These are phyloP conservation scores for Poecile atricapillus DNA, from an alignment of 2,113 vertebrate species.

Conservation along the genomic window DNA sequence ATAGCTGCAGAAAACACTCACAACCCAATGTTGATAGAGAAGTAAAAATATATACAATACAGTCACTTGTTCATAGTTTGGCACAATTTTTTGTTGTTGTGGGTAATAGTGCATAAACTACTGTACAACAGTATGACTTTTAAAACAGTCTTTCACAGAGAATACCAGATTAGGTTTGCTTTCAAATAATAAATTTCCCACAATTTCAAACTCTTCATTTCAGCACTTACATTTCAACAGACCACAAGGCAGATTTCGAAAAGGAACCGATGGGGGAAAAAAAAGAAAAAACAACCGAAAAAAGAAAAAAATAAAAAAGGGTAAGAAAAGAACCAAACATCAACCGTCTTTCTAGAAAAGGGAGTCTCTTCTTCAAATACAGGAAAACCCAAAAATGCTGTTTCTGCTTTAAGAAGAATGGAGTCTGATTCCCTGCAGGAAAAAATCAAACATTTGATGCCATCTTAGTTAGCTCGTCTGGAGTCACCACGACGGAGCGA, in stretches of 20 bases:
- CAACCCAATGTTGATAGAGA: constrained; percentile 81
- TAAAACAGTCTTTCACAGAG: constrained; percentile 77
- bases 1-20: constrained; percentile 87
- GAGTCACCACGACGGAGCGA: constrained; percentile 70
- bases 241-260: constrained; percentile 82
- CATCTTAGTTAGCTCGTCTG: constrained; percentile 72
- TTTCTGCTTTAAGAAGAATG: constrained; percentile 90
- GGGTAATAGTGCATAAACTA: constrained; percentile 94
- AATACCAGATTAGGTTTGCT: constrained; percentile 76
- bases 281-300: background rate
- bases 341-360: constrained; percentile 86
- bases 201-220: constrained; percentile 74
- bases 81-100: constrained; percentile 86
- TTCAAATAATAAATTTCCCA: constrained; percentile 75
- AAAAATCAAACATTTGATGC: constrained; percentile 82
- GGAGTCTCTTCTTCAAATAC: constrained; percentile 90
- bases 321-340: constrained; percentile 70
- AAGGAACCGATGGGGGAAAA: constrained; percentile 64
- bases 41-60: constrained; percentile 91
- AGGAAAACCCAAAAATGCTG: constrained; percentile 90
- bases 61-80: constrained; percentile 95
- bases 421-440: constrained; percentile 83
- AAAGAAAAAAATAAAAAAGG: background rate
- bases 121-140: constrained; percentile 91
- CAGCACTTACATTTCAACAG: constrained; percentile 88